Conservation (phyloP, 2,113 vertebrate species). For the Rhinolophus sinicus region DNA sequence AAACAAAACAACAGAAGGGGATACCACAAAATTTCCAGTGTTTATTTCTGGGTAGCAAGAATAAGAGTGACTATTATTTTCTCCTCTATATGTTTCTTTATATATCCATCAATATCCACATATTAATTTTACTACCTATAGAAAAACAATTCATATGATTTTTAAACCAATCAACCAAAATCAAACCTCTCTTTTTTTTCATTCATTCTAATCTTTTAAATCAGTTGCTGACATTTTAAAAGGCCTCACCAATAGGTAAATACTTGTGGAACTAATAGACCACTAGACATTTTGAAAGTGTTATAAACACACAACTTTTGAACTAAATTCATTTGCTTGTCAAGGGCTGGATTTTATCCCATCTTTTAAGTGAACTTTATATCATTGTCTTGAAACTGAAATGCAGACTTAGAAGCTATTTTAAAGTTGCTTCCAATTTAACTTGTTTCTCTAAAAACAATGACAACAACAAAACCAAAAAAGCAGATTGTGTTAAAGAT, state of each 20-base stretch:
- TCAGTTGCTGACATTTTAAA: slow-evolving; percentile 23
- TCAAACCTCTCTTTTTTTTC: not conserved
- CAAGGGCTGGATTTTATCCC: not conserved
- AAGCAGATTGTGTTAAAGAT: not conserved
- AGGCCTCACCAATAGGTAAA: not conserved
- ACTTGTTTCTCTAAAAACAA: not conserved
- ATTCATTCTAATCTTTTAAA: not conserved
- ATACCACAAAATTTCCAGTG: not conserved
- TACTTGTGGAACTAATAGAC: not conserved
- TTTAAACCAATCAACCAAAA: not conserved
- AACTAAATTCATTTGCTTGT: not conserved
- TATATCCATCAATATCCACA: not conserved
- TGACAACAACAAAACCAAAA: not conserved
- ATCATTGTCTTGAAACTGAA: not conserved
- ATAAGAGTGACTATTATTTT: not conserved
- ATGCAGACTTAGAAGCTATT: not conserved
- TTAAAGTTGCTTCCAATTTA: not conserved
- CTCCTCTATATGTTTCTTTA: not conserved
- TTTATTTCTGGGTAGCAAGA: not conserved
- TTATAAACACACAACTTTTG: not conserved
- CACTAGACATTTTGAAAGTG: slow-evolving; percentile 1
- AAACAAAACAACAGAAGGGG: not conserved
- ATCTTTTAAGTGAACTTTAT: slow-evolving; percentile 10
- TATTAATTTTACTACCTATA: not conserved
- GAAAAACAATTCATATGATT: not conserved